Percentiles rank a stretch among this genome's conserved stretches.
Conservation (phyloP, 2,113 vertebrate species). For the Cheilinus undulatus region DNA sequence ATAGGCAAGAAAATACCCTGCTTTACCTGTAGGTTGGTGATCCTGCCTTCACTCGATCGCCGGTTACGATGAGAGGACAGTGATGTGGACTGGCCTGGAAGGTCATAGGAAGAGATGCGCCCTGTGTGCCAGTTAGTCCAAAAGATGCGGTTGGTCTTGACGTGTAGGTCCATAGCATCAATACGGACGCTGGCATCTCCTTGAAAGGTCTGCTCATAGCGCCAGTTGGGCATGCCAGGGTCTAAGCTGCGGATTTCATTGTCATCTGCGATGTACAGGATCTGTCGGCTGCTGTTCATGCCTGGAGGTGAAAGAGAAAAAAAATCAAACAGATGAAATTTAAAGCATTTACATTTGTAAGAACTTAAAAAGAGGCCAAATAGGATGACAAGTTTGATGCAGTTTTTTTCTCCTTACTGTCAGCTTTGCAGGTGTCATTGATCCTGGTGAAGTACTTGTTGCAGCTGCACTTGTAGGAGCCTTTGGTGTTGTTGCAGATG, state of each 20-base stretch:
- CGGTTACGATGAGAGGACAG: conserved; percentile 88
- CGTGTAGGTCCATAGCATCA: conserved; percentile 94
- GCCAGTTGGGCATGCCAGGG: conserved; percentile 92
- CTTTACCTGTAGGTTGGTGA: conserved; percentile 90
- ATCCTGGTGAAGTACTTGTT: conserved; percentile 94
- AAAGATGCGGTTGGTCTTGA: conserved; percentile 95
- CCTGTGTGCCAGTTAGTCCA: conserved; percentile 99
- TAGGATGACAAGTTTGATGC: background rate
- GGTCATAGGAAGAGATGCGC: conserved; percentile 92
- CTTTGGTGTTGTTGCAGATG: conserved; percentile 98
- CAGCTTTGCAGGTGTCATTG: conserved; percentile 93
- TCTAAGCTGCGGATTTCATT: conserved; percentile 98
- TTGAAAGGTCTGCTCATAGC: conserved; percentile 96
- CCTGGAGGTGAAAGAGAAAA: conserved; percentile 12
- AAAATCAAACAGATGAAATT: background rate
- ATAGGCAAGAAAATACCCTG: background rate
- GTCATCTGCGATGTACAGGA: conserved; percentile 96
- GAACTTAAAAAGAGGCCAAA: background rate
- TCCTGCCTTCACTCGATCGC: conserved; percentile 87
- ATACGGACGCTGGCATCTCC: conserved; percentile 94
- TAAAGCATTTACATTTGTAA: background rate
- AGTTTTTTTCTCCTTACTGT: conserved; percentile 81
- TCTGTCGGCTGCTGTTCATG: conserved; percentile 69
- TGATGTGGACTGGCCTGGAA: conserved; percentile 74
- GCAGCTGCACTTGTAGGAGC: conserved; percentile 93